phyloP scores from a whole-genome alignment of 1,140 invertebrate species.

The Zeugodacus cucurbitae region DNA sequence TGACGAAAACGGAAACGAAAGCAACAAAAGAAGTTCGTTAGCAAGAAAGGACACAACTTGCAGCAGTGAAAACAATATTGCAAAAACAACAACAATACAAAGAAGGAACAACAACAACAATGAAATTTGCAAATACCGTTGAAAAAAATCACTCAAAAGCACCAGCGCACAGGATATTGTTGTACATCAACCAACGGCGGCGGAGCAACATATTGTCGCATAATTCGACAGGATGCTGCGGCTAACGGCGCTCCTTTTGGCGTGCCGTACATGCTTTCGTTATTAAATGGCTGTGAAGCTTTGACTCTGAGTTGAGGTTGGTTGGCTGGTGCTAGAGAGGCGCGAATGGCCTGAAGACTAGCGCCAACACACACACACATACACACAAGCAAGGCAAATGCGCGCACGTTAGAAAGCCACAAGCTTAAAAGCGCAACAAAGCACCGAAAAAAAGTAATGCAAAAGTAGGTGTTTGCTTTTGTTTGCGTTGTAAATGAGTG shows the following conservation, averaged over 20 bases:
- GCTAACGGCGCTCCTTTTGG: constrained; percentile 31
- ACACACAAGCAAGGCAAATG: neutral
- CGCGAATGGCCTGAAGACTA: constrained; percentile 19
- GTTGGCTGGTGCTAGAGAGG: neutral
- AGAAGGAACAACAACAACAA: neutral
- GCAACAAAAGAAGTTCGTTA: constrained; percentile 34
- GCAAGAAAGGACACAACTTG: constrained; percentile 27
- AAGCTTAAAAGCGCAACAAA: constrained; percentile 15
- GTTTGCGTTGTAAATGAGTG: neutral
- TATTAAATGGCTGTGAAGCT: constrained; percentile 8
- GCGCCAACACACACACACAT: neutral
- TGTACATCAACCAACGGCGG: neutral
- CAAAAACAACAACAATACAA: neutral
- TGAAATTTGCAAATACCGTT: neutral
- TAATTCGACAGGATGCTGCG: constrained; percentile 26
- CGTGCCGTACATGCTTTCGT: constrained; percentile 16
- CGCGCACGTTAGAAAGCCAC: neutral
- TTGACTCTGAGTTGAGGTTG: neutral
- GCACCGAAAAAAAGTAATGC: neutral
- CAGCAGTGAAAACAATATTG: neutral
- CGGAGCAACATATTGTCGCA: constrained; percentile 33
- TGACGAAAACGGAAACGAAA: constrained; percentile 36
- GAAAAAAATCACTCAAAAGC: neutral
- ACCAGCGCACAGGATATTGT: constrained; percentile 19
- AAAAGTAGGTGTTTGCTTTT: neutral